Evolutionary conservation across 2,888 invertebrate genomes (phyloP).

Genomic region (Lasioglossum leucozonium): DNA sequence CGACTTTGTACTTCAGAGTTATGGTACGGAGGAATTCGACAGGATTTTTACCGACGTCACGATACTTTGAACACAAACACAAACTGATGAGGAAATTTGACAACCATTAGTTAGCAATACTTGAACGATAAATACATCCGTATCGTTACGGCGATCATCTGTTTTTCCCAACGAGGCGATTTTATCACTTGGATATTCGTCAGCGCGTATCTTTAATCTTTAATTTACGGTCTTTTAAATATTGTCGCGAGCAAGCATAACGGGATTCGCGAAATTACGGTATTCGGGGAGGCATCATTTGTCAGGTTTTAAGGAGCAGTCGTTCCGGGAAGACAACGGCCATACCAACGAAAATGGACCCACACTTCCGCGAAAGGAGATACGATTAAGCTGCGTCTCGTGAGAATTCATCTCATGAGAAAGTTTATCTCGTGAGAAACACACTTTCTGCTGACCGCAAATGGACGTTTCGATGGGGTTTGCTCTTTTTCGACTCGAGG

Average conservation of each 20-base stretch:
- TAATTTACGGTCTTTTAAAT: neutral
- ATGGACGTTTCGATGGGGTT: slow-evolving; percentile 8
- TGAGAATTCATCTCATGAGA: slow-evolving; percentile 46
- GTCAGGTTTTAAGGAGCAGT: slow-evolving; percentile 55
- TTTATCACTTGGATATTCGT: neutral
- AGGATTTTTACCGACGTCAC: neutral
- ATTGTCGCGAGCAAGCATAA: neutral
- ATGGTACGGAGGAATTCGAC: too few species aligned
- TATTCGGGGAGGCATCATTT: slow-evolving; percentile 38
- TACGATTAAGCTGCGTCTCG: slow-evolving; percentile 62
- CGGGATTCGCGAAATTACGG: slow-evolving; percentile 6
- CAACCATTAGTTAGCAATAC: too few species aligned
- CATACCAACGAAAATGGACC: slow-evolving; percentile 19
- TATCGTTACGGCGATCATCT: too few species aligned
- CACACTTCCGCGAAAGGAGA: slow-evolving; percentile 48
- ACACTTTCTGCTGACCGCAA: slow-evolving; percentile 64
- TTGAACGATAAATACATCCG: neutral
- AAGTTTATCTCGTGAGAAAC: too few species aligned
- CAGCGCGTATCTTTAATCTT: neutral
- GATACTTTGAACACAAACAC: neutral
- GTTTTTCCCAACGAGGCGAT: neutral
- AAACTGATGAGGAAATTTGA: neutral
- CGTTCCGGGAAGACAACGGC: slow-evolving; percentile 35
- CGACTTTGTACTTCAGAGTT: too few species aligned
- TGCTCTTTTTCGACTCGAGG: neutral